Conservation (phyloP, 2,113 vertebrate genomes). For the Tenebrosternarchus preto region DNA sequence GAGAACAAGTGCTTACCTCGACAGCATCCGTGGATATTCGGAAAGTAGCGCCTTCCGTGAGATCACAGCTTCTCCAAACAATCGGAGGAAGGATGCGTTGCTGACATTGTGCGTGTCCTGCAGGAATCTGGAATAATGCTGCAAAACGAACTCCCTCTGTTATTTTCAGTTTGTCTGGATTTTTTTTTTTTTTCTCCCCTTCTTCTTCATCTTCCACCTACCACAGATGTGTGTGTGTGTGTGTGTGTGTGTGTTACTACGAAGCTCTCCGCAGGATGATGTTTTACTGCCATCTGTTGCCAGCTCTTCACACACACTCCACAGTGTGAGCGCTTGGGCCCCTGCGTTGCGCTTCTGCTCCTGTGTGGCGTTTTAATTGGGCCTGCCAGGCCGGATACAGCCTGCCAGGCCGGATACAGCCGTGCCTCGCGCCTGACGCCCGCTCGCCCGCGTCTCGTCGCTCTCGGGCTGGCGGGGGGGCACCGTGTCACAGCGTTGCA, state of each 20-base stretch:
- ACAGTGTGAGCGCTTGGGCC: slow-evolving; percentile 31
- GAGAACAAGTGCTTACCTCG: slow-evolving; percentile 1
- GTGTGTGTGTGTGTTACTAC: slow-evolving; percentile 17
- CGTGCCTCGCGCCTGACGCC: no score
- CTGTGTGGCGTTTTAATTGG: not conserved
- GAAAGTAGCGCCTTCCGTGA: not conserved
- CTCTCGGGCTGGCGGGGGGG: no score
- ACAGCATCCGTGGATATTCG: slow-evolving; percentile 3
- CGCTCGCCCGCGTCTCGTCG: not conserved
- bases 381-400: not conserved
- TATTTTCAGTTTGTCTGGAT: slow-evolving; percentile 33
- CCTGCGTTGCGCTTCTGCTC: not conserved
- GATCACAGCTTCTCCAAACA: not conserved
- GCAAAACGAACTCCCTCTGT: slow-evolving; percentile 27
- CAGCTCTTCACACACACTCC: slow-evolving; percentile 68
- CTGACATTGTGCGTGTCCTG: slow-evolving; percentile 38
- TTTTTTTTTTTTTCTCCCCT: not conserved
- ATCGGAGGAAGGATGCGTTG: not conserved
- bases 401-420: no score
- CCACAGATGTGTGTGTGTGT: slow-evolving; percentile 27
- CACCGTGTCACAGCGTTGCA: slow-evolving; percentile 52
- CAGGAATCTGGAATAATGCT: slow-evolving; percentile 13
- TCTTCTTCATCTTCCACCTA: slow-evolving; percentile 39
- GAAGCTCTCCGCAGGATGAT: slow-evolving; percentile 63
- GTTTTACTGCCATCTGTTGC: slow-evolving; percentile 95